These are phyloP conservation scores for Cervus canadensis DNA, from an alignment of 2,113 vertebrate genomes.

Conservation along the genomic window DNA sequence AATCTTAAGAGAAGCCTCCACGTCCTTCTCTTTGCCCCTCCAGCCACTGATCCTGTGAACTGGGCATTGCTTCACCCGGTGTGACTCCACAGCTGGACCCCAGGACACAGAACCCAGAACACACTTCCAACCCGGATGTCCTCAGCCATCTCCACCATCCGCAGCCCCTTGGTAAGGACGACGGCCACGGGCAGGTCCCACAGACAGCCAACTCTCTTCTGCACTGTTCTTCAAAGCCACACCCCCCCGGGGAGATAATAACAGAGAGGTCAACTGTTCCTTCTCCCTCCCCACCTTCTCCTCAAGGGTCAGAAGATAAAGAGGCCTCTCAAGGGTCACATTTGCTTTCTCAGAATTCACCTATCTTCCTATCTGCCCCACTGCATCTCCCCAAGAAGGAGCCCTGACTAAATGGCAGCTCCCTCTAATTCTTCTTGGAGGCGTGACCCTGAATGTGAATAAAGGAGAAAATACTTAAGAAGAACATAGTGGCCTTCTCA, in stretches of 20 bases:
- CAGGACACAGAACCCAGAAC: not conserved
- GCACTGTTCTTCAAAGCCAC: not conserved
- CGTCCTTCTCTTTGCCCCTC: not conserved
- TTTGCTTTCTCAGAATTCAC: not conserved
- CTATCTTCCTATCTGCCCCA: not conserved
- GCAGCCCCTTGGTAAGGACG: not conserved
- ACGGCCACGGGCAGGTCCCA: too few species aligned
- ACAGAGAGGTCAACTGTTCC: not conserved
- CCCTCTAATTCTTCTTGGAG: not conserved
- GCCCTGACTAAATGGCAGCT: not conserved
- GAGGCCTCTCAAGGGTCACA: not conserved
- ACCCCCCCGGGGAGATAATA: not conserved
- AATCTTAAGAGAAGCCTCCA: not conserved
- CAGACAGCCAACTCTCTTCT: not conserved
- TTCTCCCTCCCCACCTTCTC: not conserved
- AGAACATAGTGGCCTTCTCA: not conserved
- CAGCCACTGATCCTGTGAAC: not conserved
- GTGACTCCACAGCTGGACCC: not conserved
- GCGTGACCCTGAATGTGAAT: not conserved
- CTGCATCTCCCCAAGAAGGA: not conserved
- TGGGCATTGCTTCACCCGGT: not conserved
- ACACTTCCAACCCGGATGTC: not conserved
- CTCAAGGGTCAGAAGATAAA: not conserved
- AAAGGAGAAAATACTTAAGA: not conserved
- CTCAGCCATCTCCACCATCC: not conserved